A percentile compares a stretch with the other conserved stretches of the same genome.
Evolutionary conservation across 2,113 vertebrate species (phyloP).

Genomic region (Cryptotis parvus): DNA sequence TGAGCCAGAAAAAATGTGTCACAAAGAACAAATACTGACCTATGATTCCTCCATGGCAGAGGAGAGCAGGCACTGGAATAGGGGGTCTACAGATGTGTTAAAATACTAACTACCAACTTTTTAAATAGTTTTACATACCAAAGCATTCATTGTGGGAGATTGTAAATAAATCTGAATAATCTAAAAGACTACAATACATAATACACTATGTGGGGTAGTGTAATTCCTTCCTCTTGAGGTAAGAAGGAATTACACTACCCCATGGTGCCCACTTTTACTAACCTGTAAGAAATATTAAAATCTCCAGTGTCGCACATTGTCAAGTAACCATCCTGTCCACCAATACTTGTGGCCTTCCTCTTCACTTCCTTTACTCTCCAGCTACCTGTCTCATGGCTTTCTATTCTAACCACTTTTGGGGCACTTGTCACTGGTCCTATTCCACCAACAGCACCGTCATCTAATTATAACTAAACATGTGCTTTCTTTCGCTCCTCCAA

Average conservation of each 20-base stretch:
- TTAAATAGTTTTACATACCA: not conserved
- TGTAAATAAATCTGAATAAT: slow-evolving; percentile 1
- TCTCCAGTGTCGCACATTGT: not conserved
- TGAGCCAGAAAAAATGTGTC: slow-evolving; percentile 30
- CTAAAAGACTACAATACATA: slow-evolving; percentile 36
- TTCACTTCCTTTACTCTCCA: not conserved
- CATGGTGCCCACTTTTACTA: not conserved
- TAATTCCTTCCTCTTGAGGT: too few relatives aligned
- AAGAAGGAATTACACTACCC: slow-evolving; percentile 1
- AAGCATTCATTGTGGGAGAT: slow-evolving; percentile 13
- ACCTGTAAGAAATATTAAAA: not conserved
- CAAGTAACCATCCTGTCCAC: not conserved
- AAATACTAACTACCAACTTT: not conserved
- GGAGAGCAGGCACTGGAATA: not conserved
- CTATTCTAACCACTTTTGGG: not conserved
- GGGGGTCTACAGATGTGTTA: not conserved
- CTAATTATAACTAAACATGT: not conserved
- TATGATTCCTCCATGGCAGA: not conserved
- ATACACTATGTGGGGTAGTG: too few relatives aligned
- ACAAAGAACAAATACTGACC: not conserved
- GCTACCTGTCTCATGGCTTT: not conserved
- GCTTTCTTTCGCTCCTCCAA: not conserved
- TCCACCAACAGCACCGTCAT: not conserved
- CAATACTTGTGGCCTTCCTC: not conserved
- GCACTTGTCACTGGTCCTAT: too few relatives aligned